phyloP scores from a whole-genome alignment of 2,888 invertebrate genomes.

The Conistra vaccinii region DNA sequence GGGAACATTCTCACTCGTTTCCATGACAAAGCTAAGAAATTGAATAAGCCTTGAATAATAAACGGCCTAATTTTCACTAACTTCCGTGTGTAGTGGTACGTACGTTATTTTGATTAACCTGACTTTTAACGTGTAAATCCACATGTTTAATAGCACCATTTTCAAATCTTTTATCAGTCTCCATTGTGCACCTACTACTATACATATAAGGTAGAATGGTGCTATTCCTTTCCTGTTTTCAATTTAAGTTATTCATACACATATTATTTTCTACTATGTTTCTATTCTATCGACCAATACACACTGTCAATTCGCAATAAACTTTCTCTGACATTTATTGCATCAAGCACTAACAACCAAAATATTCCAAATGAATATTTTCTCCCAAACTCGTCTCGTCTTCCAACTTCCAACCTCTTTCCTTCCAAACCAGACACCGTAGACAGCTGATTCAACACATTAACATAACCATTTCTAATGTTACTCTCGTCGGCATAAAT shows the following conservation, averaged over 20 bases:
- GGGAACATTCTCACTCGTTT: conserved; percentile 45
- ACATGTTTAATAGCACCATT: neutral
- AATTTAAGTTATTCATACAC: conserved; percentile 8
- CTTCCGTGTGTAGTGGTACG: neutral
- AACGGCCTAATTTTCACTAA: neutral
- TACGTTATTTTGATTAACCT: neutral
- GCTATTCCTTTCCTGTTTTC: neutral
- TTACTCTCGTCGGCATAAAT: conserved; percentile 56
- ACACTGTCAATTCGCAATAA: conserved; percentile 31
- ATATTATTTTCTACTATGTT: conserved; percentile 15
- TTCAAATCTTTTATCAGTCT: neutral
- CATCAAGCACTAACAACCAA: conserved; percentile 30
- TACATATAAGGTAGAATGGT: neutral
- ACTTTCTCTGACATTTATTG: conserved; percentile 50
- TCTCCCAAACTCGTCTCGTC: conserved; percentile 18
- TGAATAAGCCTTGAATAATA: conserved; percentile 9
- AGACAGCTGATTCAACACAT: conserved; percentile 66
- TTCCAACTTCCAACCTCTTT: conserved; percentile 17
- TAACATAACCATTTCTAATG: conserved; percentile 60
- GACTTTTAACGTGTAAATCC: neutral
- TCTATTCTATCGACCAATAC: neutral
- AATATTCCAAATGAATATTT: conserved; percentile 48
- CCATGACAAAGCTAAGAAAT: conserved; percentile 35
- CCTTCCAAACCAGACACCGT: conserved; percentile 41
- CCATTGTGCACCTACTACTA: neutral